Evolutionary conservation across 2,113 vertebrate genomes (phyloP).

Genomic region (Zosterops borbonicus): DNA sequence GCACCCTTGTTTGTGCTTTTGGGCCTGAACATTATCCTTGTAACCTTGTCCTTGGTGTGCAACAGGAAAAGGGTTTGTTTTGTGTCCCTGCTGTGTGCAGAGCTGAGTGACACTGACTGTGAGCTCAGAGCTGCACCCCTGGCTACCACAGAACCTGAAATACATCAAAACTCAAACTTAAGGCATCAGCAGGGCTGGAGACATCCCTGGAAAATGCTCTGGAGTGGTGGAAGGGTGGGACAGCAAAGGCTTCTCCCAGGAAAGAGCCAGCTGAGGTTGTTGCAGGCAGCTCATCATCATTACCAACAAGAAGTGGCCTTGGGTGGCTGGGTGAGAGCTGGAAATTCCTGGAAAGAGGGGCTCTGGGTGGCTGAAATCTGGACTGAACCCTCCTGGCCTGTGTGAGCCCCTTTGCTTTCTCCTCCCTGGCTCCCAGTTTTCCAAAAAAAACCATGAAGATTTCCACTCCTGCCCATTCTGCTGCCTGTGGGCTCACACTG

Average conservation of each 20-base stretch:
- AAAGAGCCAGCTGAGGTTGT: background rate
- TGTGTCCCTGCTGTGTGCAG: background rate
- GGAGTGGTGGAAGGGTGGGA: background rate
- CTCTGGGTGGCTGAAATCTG: background rate
- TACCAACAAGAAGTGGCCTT: background rate
- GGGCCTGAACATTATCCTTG: background rate
- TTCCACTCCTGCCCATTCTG: background rate
- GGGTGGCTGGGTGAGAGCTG: background rate
- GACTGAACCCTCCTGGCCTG: background rate
- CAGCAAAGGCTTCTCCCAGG: background rate
- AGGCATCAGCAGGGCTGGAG: background rate
- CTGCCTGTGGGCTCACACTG: background rate
- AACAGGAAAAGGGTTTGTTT: background rate
- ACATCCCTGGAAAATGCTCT: background rate
- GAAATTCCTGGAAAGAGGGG: background rate
- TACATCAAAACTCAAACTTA: background rate
- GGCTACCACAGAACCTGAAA: background rate
- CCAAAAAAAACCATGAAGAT: background rate
- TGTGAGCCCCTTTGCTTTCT: background rate
- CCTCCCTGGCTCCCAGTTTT: background rate
- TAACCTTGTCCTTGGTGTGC: background rate
- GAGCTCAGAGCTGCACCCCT: background rate
- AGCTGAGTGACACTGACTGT: background rate
- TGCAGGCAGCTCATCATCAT: accelerated
- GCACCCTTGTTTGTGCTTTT: background rate